Conservation (phyloP, 2,888 invertebrate species). For the Rapana venosa region DNA sequence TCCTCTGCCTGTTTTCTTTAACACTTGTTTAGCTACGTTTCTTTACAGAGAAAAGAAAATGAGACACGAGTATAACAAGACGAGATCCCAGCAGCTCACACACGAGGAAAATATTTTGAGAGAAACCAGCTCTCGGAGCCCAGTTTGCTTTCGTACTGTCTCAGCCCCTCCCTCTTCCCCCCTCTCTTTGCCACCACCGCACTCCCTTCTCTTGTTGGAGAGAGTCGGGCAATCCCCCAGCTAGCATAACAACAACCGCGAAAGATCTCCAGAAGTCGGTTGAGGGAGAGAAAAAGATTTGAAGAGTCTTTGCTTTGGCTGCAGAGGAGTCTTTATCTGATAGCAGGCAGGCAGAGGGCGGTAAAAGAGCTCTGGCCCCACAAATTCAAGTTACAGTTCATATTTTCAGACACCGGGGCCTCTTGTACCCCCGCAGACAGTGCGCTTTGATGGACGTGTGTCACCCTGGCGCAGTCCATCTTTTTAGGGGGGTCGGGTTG, state of each 20-base stretch:
- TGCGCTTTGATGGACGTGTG: constrained; percentile 74
- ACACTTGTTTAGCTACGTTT: not conserved
- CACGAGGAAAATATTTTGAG: constrained; percentile 19
- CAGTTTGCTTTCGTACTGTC: not conserved
- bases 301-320: constrained; percentile 34
- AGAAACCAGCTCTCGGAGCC: not conserved
- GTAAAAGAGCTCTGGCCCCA: constrained; percentile 52
- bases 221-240: not conserved
- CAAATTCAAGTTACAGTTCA: constrained; percentile 55
- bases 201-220: not conserved
- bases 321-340: constrained; percentile 44
- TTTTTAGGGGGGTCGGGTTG: constrained; percentile 47
- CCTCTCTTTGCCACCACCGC: not conserved
- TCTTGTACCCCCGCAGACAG: constrained; percentile 69
- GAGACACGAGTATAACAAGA: not conserved
- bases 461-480: constrained; percentile 70
- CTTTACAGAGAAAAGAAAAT: not conserved
- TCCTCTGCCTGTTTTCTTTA: not conserved
- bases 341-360: constrained; percentile 43
- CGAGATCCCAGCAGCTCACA: constrained; percentile 2
- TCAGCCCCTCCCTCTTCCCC: not conserved
- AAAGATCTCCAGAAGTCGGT: not conserved
- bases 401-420: constrained; percentile 56
- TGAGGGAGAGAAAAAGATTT: not conserved
- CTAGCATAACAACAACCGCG: constrained; percentile 9